Percentiles rank a stretch among this genome's conserved stretches.
These are phyloP conservation scores for Schizaphis graminum DNA, from an alignment of 2,888 invertebrate species.

Conservation along the genomic window DNA sequence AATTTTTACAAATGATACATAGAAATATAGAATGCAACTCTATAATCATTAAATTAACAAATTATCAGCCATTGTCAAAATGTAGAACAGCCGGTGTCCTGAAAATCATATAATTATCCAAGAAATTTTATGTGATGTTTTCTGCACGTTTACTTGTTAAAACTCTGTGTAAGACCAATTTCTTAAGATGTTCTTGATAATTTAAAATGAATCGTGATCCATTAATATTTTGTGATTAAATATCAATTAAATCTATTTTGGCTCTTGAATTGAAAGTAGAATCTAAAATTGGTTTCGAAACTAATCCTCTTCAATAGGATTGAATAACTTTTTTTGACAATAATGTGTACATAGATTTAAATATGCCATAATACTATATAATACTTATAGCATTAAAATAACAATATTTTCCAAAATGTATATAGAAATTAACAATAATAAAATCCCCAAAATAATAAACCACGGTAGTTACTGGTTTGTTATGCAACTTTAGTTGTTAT, in stretches of 20 bases:
- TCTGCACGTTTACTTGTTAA: not conserved
- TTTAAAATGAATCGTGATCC: not conserved
- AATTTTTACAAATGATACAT: too few relatives aligned
- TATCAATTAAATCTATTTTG: not conserved
- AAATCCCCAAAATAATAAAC: not conserved
- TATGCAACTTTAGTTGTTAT: not conserved
- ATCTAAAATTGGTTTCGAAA: not conserved
- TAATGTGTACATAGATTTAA: not conserved
- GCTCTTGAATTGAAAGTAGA: not conserved
- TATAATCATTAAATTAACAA: not conserved
- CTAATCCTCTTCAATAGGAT: not conserved
- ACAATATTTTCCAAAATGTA: not conserved
- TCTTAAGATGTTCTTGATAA: not conserved
- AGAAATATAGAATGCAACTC: too few relatives aligned
- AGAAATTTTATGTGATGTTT: not conserved
- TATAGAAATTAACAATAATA: not conserved
- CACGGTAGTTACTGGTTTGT: not conserved
- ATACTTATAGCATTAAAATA: not conserved
- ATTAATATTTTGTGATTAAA: constrained; percentile 14
- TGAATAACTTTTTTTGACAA: not conserved
- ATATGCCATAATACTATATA: not conserved
- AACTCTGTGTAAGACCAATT: not conserved
- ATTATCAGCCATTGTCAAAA: constrained; percentile 21
- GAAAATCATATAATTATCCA: not conserved
- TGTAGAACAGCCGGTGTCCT: not conserved